Evolutionary conservation across 2,888 invertebrate genomes (phyloP).

Genomic region (Drosophila rubida): DNA sequence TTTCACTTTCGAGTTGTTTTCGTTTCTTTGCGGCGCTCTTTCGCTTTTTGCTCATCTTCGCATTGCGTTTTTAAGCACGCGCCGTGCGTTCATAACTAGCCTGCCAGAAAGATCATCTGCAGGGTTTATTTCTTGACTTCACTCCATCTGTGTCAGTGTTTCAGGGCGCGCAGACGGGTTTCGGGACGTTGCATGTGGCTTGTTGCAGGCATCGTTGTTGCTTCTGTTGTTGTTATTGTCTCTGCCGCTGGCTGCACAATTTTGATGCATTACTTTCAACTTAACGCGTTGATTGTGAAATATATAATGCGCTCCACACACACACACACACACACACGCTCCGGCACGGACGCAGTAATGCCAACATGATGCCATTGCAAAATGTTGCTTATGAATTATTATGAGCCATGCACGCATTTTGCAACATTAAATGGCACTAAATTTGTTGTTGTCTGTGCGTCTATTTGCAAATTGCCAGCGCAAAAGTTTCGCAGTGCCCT

Average conservation of each 20-base stretch:
- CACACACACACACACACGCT: slow-evolving; percentile 15
- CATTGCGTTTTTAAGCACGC: neutral
- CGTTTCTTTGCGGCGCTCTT: neutral
- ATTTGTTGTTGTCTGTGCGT: slow-evolving; percentile 72
- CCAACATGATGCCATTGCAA: slow-evolving; percentile 58
- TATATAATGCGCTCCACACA: slow-evolving; percentile 46
- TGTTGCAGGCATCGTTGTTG: slow-evolving; percentile 3
- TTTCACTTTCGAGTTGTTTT: slow-evolving; percentile 37
- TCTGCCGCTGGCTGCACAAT: slow-evolving; percentile 34
- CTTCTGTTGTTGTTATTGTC: slow-evolving; percentile 16
- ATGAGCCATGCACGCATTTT: slow-evolving; percentile 77
- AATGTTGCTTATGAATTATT: slow-evolving; percentile 81
- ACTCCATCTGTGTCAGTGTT: slow-evolving; percentile 67
- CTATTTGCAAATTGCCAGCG: slow-evolving; percentile 73
- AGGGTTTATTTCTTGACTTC: slow-evolving; percentile 14
- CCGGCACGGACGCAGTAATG: slow-evolving; percentile 8
- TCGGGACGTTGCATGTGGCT: slow-evolving; percentile 1
- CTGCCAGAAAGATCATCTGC: slow-evolving; percentile 15
- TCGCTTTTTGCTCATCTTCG: neutral
- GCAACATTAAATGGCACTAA: slow-evolving; percentile 80
- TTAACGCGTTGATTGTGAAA: slow-evolving; percentile 75
- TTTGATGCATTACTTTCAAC: slow-evolving; percentile 80
- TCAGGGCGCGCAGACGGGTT: slow-evolving; percentile 6
- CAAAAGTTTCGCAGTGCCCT: slow-evolving; percentile 58
- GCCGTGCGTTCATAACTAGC: slow-evolving; percentile 12